Evolutionary conservation across 1,140 invertebrate species (phyloP), one percentile per base, ranked within the genome.

Genomic region (Cotesia glomerata): DNA sequence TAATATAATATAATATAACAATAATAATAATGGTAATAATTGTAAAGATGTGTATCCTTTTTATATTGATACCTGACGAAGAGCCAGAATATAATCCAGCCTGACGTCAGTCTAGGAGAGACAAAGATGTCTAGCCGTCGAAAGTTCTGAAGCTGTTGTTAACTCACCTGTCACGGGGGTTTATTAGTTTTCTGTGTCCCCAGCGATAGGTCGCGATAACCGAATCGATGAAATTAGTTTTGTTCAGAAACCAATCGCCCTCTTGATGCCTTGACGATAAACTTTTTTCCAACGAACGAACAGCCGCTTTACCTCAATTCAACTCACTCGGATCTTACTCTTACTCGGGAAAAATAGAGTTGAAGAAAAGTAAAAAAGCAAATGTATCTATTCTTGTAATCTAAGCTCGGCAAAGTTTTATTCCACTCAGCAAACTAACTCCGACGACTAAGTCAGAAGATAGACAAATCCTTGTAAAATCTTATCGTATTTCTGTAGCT

Each of bases 391-490:
- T 35, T 51, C 45, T 71, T 49, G 69, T 71, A 71, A 71, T 71
- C 69, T 71, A 39, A 62, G 69, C 69, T 62, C 69, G 18, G 69
- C 32, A 71, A 71, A 71, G 58, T 71, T 71, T 59, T 59, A 71
- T 71, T 71, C 54, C 32, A 36, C 69, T 69, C 58, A 35, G 45
- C 45, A 58, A 71, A 71, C 69, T 63, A 64, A 71, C 59, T 71
- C 59, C 59, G 39, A 45, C 39, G 39, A 32, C 39, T 45, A 45
- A 45, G 39, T 45, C 39, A 9, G 5, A 35, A 63, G 59, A 71
- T 59, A 69, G 58, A 45, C 39, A 45, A 56, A 58, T 59, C 36
- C 34, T 58, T 14, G 26, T 61, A 56, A 49, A 71, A 63, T 71
- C 45, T 64, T 71, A 71, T 71, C 69, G 45, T 63, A 59, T 63